Evolutionary conservation across 2,113 vertebrate genomes (phyloP), one percentile per base, ranked within the genome.

Genomic region (Barnardius zonarius): DNA sequence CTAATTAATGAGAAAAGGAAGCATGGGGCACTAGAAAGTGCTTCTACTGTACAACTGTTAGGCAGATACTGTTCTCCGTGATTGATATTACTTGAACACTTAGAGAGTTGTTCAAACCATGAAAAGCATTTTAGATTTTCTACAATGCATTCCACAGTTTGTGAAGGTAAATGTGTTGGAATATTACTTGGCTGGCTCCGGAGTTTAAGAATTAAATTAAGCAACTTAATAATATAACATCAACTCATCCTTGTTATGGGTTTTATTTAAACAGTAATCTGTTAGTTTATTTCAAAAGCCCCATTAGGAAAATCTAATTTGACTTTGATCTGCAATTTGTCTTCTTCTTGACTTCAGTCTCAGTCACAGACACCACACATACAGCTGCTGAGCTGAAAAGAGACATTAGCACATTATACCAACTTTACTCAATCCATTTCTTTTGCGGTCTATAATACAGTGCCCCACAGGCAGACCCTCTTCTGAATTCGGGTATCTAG

Each of bases 291-390:
- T 96, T 97, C 77, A 92, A 94, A 95, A 96, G 95, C 73, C 37
- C 62, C 69, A 95, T 96, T 96, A 97, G 66, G 83, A 92, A 92
- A 96, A 96, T 96, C 74, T 95, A 92, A 96, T 97, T 96, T 94
- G 92, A 82, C 76, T 84, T 33, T 82, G 92, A 92, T 94, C 74
- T 96, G 88, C 66, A 83, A 46, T 97, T 88, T 92, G 61, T 97
- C 87, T 3, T 95, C 75, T 3, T 95, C 76, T 85, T 69, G 68
- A 48, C 51, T 76, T 88, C 28, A 7, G 88, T 88, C 79, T 83
- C 30, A 4, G 55, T 91, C 51, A 28, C 62, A 93, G 90, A 52
- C 35, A 52, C 20, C 12, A 48, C 48, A 66, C 31, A 46, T 68
- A 49, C 24, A 89, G 86, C 92, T 79, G 73, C 66, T 55, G 73